Conservation (phyloP, 2,888 invertebrate species). For the Eledona agricola region DNA sequence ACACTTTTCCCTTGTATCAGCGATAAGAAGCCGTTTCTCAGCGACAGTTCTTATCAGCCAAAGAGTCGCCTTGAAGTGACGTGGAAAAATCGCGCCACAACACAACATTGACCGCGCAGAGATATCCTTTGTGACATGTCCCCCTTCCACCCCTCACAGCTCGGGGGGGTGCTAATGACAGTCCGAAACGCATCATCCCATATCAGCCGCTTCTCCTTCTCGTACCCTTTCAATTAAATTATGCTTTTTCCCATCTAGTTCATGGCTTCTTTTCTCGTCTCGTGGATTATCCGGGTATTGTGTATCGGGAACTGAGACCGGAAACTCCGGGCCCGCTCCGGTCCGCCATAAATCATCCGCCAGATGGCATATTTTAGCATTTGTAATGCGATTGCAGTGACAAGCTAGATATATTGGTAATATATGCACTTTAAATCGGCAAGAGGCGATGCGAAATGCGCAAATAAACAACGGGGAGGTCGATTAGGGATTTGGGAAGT, state of each 20-base stretch:
- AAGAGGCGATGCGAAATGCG: slow-evolving; percentile 48
- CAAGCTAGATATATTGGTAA: slow-evolving; percentile 63
- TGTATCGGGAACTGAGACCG: slow-evolving; percentile 41
- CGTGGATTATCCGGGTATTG: slow-evolving; percentile 20
- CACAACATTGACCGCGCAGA: slow-evolving; percentile 60
- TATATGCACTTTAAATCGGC: slow-evolving; percentile 60
- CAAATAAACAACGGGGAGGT: slow-evolving; percentile 53
- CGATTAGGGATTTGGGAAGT: neutral
- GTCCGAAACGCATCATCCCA: slow-evolving; percentile 21
- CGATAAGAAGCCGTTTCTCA: neutral
- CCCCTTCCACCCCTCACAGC: slow-evolving; percentile 18
- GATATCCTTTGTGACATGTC: slow-evolving; percentile 54
- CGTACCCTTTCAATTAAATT: slow-evolving; percentile 23
- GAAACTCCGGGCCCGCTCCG: slow-evolving; percentile 38
- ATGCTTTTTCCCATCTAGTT: slow-evolving; percentile 4
- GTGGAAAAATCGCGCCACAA: slow-evolving; percentile 61
- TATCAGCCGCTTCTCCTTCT: slow-evolving; percentile 10
- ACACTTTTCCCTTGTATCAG: too few species aligned
- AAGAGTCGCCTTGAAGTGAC: slow-evolving; percentile 61
- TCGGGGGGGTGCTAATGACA: slow-evolving; percentile 32
- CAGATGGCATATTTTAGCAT: slow-evolving; percentile 64
- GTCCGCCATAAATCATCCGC: slow-evolving; percentile 61
- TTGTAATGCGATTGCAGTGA: slow-evolving; percentile 61
- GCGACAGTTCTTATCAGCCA: slow-evolving; percentile 56
- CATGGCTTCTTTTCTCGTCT: slow-evolving; percentile 1